Evolutionary conservation across 2,888 invertebrate species (phyloP).

Genomic region (Agrenia bidenticulata): DNA sequence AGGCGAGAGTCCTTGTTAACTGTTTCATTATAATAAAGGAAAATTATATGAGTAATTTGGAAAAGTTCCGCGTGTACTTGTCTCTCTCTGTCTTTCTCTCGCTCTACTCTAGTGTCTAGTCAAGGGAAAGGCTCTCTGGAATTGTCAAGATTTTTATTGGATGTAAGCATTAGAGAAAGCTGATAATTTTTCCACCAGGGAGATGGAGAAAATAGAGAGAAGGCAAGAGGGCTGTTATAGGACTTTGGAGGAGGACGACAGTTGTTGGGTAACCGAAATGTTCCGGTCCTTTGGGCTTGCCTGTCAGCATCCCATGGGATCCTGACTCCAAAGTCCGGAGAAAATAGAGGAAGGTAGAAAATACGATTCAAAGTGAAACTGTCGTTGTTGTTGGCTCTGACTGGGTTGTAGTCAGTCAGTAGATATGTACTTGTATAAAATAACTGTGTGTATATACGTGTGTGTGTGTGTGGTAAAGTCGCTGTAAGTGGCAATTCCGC

Average conservation of each 20-base stretch:
- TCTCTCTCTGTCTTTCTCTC: conserved; percentile 5
- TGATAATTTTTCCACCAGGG: conserved; percentile 31
- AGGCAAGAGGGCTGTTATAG: not conserved
- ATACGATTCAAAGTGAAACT: conserved; percentile 14
- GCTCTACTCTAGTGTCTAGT: not conserved
- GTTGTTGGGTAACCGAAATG: conserved; percentile 28
- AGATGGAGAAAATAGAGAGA: conserved; percentile 11
- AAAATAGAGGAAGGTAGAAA: not conserved
- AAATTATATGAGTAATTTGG: conserved; percentile 23
- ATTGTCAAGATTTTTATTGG: conserved; percentile 33
- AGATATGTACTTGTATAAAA: not conserved
- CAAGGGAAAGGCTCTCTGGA: conserved; percentile 4
- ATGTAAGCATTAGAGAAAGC: conserved; percentile 30
- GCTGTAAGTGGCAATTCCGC: conserved; percentile 27
- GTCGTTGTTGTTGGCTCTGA: conserved; percentile 2
- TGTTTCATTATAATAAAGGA: conserved; percentile 23
- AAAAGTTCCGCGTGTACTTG: not conserved
- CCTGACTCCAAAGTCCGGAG: not conserved
- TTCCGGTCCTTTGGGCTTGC: conserved; percentile 27
- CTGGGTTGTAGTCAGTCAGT: conserved; percentile 1
- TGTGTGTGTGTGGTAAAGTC: conserved; percentile 9
- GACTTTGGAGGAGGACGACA: conserved; percentile 8
- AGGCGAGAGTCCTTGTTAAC: conserved; percentile 18
- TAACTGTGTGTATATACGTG: not conserved
- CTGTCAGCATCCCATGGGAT: conserved; percentile 35